Conservation (phyloP, 2,113 vertebrate species). For the Gasterosteus nipponicus region DNA sequence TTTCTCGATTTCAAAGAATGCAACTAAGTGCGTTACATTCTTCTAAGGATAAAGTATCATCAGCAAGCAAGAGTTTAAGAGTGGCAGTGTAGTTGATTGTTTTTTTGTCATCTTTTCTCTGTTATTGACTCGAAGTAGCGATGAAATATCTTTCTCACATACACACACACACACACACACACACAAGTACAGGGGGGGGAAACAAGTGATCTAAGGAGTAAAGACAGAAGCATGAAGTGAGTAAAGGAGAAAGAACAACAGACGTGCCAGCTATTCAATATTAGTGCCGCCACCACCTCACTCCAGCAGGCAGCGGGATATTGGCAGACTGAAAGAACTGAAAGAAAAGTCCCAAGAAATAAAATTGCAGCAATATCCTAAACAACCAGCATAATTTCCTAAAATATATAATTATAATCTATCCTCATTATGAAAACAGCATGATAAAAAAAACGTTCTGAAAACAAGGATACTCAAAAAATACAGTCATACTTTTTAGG, state of each 20-base stretch:
- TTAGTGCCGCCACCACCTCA: background rate
- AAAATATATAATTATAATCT: constrained; percentile 64
- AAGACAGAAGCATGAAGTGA: constrained; percentile 30
- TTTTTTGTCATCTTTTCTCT: constrained; percentile 21
- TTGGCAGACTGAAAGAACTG: constrained; percentile 38
- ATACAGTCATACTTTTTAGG: constrained; percentile 65
- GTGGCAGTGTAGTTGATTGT: constrained; percentile 9
- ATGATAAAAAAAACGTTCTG: constrained; percentile 44
- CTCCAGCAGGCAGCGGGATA: constrained; percentile 22
- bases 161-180: constrained; percentile 17
- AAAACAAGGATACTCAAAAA: constrained; percentile 48
- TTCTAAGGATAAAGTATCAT: constrained; percentile 19
- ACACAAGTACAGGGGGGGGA: constrained; percentile 14
- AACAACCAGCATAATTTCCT: constrained; percentile 41
- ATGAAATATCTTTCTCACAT: constrained; percentile 6
- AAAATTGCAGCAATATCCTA: constrained; percentile 39
- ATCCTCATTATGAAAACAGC: constrained; percentile 54
- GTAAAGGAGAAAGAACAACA: constrained; percentile 11
- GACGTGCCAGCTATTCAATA: constrained; percentile 22
- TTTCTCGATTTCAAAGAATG: constrained; percentile 12
- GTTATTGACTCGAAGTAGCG: constrained; percentile 15
- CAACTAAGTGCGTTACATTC: background rate
- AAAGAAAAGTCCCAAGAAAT: constrained; percentile 27
- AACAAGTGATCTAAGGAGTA: constrained; percentile 40
- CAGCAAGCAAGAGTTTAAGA: constrained; percentile 14